Conservation (phyloP, 2,797 vertebrate species). For the Oreonectes daqikongensis region DNA sequence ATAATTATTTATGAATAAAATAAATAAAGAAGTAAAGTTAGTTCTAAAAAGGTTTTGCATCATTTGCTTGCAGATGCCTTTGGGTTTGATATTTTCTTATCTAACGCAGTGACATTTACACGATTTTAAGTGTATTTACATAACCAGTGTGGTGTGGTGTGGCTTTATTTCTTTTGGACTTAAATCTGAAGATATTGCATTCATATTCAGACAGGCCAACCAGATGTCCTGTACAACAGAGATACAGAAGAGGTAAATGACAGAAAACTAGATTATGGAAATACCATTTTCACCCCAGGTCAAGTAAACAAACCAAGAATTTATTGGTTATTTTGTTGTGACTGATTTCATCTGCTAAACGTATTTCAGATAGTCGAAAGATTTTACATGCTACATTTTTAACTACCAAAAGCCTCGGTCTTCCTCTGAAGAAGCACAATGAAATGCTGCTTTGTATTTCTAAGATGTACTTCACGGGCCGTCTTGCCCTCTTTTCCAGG, state of each 20-base stretch:
- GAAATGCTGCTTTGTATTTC: conserved; percentile 31
- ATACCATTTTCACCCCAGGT: background rate
- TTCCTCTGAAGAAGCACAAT: background rate
- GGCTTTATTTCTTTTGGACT: background rate
- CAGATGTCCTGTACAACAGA: background rate
- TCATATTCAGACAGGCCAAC: no score
- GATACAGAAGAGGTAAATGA: background rate
- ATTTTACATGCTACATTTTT: background rate
- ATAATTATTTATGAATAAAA: no score
- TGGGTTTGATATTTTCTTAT: conserved; percentile 4
- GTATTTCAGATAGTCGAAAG: background rate
- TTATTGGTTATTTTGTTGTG: no score
- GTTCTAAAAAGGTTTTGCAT: background rate
- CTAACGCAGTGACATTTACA: background rate
- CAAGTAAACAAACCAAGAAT: background rate
- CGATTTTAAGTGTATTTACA: conserved; percentile 5
- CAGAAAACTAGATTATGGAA: background rate
- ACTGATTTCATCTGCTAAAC: background rate
- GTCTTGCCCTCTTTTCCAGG: conserved; percentile 44
- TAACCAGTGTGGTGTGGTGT: conserved; percentile 11
- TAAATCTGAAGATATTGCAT: no score
- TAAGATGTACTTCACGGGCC: conserved; percentile 26
- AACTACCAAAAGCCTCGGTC: background rate
- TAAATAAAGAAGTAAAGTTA: background rate
- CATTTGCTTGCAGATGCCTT: background rate